Evolutionary conservation across 2,797 vertebrate genomes (phyloP).

Genomic region (Myiothlypis coronata): DNA sequence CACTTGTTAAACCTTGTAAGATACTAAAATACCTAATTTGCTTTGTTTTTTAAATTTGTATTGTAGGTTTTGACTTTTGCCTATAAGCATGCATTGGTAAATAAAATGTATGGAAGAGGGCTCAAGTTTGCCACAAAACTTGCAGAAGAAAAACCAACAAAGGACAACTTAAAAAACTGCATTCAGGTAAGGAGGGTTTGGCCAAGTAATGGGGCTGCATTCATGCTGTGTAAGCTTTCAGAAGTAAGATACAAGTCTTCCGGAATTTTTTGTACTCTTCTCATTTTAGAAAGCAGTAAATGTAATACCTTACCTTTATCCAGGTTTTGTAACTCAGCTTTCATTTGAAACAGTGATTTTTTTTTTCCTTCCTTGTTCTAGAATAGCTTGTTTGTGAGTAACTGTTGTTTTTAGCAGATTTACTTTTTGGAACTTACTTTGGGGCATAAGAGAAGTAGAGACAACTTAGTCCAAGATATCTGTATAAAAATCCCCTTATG

Average conservation of each 20-base stretch:
- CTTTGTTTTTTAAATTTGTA: not conserved
- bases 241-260: not conserved
- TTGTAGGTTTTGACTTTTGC: conserved; percentile 92
- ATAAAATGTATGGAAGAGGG: conserved; percentile 93
- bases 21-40: not conserved
- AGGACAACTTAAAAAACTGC: conserved; percentile 97
- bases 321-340: not conserved
- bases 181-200: conserved; percentile 82
- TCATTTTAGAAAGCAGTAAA: not conserved
- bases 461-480: not conserved
- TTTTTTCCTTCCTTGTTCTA: not conserved
- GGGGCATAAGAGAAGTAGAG: not conserved
- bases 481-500: not conserved
- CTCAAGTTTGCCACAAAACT: conserved; percentile 94
- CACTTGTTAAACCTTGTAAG: not conserved
- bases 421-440: not conserved
- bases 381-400: not conserved
- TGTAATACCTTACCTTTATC: not conserved
- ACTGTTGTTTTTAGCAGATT: not conserved
- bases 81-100: conserved; percentile 94
- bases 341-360: not conserved
- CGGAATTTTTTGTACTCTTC: not conserved
- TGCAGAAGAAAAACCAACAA: conserved; percentile 94
- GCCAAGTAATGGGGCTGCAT: not conserved
- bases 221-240: not conserved